Evolutionary conservation across 2,797 vertebrate genomes (phyloP), one percentile per base, ranked within the genome.

Genomic region (Crax fasciolata): DNA sequence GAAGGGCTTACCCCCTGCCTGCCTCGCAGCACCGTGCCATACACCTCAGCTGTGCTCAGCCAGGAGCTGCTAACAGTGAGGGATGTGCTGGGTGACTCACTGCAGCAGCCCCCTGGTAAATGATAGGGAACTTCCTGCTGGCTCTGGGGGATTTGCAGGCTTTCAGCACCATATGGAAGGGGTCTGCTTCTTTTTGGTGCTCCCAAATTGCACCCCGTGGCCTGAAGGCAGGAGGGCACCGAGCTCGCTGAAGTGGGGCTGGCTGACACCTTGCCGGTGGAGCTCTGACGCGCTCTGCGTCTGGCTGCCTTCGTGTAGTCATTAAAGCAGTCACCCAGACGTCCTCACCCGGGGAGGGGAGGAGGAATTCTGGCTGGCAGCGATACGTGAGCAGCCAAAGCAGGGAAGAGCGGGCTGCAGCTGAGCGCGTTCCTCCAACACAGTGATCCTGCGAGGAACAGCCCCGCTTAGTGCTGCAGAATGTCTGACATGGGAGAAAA

Each of bases 101-200:
- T 30, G 25, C 84, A 35, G 2, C 43, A 28, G 1, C 44, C 3
- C 23, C 18, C 58, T 76, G 21, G 14, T 3, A 35, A 66, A 39
- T 1, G 3, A 2, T 1, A 6, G 10, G n/a, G 70, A 21, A 3
- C 11, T 16, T 71, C 35, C 9, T 41, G 9, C 30, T 51, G 39
- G 4, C 44, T 2, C 8, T 1, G 0, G 12, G 63, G 63, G 6
- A 38, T 71, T 19, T 27, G 4, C 2, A 1, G 77, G 43, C 24
- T 62, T 35, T 73, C 59, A 0, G 1, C 35, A 2, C 7, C 1
- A 0, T 10, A 23, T 21, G 3, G 9, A 3, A 27, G 35, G 30
- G 12, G 2, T 15, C 35, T 57, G 35, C 32, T 32, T 67, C 17
- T 0, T 4, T 0, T 14, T 4, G 1, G 10, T 49, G 17, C 28